A percentile compares a stretch with the other conserved stretches of the same genome.
phyloP scores from a whole-genome alignment of 2,113 vertebrate genomes.

The Callorhinus ursinus region DNA sequence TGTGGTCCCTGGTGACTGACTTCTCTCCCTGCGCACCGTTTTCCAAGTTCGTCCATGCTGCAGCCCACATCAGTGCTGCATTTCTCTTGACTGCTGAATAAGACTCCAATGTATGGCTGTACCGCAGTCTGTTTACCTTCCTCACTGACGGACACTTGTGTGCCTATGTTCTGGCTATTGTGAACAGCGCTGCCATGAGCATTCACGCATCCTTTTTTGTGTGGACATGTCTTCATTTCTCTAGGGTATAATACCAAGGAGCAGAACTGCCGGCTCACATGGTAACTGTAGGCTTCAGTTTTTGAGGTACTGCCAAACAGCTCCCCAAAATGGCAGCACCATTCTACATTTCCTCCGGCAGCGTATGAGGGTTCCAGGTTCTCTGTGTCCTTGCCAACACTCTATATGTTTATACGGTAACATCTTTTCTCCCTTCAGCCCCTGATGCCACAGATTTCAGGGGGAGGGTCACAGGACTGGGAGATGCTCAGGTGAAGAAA shows the following conservation, averaged over 20 bases:
- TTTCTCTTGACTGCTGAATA: neutral
- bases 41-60: neutral
- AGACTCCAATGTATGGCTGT: neutral
- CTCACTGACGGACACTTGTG: neutral
- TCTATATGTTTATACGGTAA: neutral
- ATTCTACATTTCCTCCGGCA: neutral
- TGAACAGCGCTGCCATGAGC: neutral
- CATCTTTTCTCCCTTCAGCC: neutral
- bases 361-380: neutral
- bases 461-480: neutral
- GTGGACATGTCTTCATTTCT: neutral
- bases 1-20: too few relatives aligned
- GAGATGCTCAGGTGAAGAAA: neutral
- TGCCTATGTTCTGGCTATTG: neutral
- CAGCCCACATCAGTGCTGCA: fast-evolving
- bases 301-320: neutral
- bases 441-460: neutral
- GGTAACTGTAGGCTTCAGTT: neutral
- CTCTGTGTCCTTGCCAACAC: neutral
- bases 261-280: neutral
- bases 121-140: neutral
- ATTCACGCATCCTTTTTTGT: neutral
- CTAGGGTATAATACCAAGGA: neutral
- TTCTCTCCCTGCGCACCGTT: neutral
- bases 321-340: neutral